Evolutionary conservation across 2,113 vertebrate genomes (phyloP).

Genomic region (Psettodes erumei): DNA sequence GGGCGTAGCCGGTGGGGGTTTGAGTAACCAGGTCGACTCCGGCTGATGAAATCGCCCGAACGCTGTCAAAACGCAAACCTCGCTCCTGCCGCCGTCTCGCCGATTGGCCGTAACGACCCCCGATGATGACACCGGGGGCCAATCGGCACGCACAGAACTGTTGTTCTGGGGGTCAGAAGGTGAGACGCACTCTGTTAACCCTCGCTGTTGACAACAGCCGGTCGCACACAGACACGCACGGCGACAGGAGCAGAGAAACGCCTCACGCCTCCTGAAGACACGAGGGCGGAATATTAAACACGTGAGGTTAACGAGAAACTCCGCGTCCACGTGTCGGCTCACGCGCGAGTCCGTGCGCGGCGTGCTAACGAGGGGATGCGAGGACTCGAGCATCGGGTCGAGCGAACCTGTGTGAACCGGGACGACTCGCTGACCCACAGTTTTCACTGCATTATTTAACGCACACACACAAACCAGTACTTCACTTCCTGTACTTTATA

Average conservation of each 20-base stretch:
- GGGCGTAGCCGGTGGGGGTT: conserved; percentile 34
- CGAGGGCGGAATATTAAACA: no score
- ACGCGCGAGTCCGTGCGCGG: not conserved
- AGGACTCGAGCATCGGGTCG: conserved; percentile 24
- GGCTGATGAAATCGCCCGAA: conserved; percentile 49
- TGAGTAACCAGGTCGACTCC: conserved; percentile 53
- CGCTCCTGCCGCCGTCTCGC: not conserved
- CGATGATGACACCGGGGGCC: conserved; percentile 13
- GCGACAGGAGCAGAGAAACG: no score
- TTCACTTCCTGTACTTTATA: conserved; percentile 18
- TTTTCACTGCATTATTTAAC: conserved; percentile 55
- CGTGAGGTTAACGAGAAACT: conserved; percentile 36
- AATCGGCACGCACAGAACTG: no score
- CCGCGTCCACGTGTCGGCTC: conserved; percentile 8
- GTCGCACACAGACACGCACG: no score
- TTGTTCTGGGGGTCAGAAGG: conserved; percentile 5
- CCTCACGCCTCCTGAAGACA: no score
- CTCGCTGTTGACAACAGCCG: no score
- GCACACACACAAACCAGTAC: conserved; percentile 7
- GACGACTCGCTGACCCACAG: conserved; percentile 49
- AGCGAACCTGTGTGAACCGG: conserved; percentile 24
- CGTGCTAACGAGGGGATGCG: conserved; percentile 8
- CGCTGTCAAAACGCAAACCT: conserved; percentile 16
- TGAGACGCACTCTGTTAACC: no score
- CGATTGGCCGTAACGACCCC: conserved; percentile 36